phyloP scores from a whole-genome alignment of 2,888 invertebrate genomes.

The Coelinius sp. region DNA sequence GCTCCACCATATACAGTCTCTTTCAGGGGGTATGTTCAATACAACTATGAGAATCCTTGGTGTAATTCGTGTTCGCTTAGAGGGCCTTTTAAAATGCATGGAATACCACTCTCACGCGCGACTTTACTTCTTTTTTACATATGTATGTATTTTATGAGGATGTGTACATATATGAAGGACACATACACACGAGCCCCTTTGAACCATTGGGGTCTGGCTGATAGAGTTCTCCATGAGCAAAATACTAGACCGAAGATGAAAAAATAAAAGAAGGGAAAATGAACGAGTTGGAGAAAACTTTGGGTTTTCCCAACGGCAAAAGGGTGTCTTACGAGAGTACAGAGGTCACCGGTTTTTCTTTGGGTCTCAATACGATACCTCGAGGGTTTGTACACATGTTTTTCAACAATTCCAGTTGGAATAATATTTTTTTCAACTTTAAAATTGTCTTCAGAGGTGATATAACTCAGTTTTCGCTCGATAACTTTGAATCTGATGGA shows the following conservation, averaged over 20 bases:
- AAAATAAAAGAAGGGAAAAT: constrained; percentile 1
- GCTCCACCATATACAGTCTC: not conserved
- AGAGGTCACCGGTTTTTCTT: not conserved
- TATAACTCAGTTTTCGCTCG: no score
- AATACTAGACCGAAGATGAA: constrained; percentile 31
- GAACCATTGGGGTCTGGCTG: constrained; percentile 26
- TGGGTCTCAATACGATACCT: not conserved
- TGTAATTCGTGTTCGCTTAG: constrained; percentile 51
- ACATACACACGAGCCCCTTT: constrained; percentile 28
- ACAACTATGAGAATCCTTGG: constrained; percentile 17
- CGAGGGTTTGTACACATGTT: not conserved
- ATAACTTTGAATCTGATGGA: no score
- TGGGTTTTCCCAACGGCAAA: constrained; percentile 6
- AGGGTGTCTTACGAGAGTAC: not conserved
- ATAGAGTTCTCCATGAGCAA: constrained; percentile 28
- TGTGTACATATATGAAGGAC: not conserved
- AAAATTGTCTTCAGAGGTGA: no score
- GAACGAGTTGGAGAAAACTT: not conserved
- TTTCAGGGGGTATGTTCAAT: constrained; percentile 8
- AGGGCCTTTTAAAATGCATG: constrained; percentile 59
- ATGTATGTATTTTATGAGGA: constrained; percentile 26
- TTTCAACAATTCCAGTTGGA: not conserved
- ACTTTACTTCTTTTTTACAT: constrained; percentile 28
- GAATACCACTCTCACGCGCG: constrained; percentile 47
- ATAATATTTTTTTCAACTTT: not conserved